These are phyloP conservation scores for Charanyca ferruginea DNA, from an alignment of 2,888 invertebrate species.

Conservation along the genomic window DNA sequence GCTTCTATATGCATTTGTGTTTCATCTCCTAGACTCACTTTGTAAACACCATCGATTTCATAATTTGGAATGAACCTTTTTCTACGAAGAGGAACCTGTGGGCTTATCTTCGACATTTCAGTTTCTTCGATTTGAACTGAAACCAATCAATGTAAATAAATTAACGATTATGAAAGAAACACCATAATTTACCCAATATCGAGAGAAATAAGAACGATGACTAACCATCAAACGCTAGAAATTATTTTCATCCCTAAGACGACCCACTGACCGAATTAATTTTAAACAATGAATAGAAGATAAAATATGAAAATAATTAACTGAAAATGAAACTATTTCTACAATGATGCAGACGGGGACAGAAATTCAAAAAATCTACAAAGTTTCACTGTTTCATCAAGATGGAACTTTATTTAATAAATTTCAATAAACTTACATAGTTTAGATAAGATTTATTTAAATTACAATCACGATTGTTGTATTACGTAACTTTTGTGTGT, in stretches of 20 bases:
- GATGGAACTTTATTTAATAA: too few species aligned
- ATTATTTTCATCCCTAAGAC: too few species aligned
- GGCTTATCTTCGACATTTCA: slow-evolving; percentile 66
- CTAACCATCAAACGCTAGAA: too few species aligned
- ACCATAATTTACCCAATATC: not conserved
- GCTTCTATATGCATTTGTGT: slow-evolving; percentile 92
- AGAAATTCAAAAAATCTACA: too few species aligned
- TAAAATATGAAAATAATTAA: too few species aligned
- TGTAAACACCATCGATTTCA: slow-evolving; percentile 90
- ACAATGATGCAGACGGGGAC: too few species aligned
- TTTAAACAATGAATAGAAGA: too few species aligned
- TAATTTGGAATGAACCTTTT: slow-evolving; percentile 88
- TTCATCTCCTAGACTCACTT: slow-evolving; percentile 88
- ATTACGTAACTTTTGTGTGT: not conserved
- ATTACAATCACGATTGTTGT: slow-evolving; percentile 32
- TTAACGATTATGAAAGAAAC: not conserved
- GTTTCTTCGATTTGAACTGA: slow-evolving; percentile 69
- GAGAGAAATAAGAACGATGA: too few species aligned
- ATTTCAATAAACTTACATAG: too few species aligned
- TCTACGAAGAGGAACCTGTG: slow-evolving; percentile 76
- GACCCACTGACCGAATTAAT: too few species aligned
- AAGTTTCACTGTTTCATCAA: too few species aligned
- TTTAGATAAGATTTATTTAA: not conserved
- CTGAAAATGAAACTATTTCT: too few species aligned
- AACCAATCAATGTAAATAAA: slow-evolving; percentile 60